Conservation (phyloP, 1,140 invertebrate species). For the Ridgeia piscesae region DNA sequence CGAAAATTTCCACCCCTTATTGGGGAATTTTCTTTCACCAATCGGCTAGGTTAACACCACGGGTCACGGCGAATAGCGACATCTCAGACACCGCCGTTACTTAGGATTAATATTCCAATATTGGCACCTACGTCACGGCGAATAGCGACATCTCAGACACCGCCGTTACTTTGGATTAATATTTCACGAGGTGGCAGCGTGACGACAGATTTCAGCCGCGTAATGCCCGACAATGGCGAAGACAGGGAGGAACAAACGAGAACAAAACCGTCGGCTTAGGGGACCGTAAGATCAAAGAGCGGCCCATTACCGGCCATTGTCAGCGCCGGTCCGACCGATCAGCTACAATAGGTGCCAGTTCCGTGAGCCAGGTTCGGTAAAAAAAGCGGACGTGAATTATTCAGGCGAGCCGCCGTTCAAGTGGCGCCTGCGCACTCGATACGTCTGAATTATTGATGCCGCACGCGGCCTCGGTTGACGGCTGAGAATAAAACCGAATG, state of each 20-base stretch:
- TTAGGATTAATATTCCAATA: too few relatives aligned
- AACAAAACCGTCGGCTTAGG: not conserved
- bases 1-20: too few relatives aligned
- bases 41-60: too few relatives aligned
- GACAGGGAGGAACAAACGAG: not conserved
- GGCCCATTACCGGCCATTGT: not conserved
- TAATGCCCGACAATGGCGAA: not conserved
- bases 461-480: not conserved
- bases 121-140: too few relatives aligned
- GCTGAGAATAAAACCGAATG: not conserved
- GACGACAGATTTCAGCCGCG: not conserved
- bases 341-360: not conserved
- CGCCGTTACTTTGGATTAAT: too few relatives aligned
- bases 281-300: not conserved
- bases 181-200: not conserved
- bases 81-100: too few relatives aligned
- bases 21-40: too few relatives aligned
- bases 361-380: not conserved
- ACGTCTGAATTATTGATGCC: not conserved
- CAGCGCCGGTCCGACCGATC: not conserved
- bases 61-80: too few relatives aligned
- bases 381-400: slow-evolving; percentile 5
- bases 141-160: not conserved
- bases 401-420: not conserved
- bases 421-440: not conserved